A percentile compares a stretch with the other conserved stretches of the same genome.
phyloP scores from a whole-genome alignment of 2,888 invertebrate species.

The Abrostola triplasia region DNA sequence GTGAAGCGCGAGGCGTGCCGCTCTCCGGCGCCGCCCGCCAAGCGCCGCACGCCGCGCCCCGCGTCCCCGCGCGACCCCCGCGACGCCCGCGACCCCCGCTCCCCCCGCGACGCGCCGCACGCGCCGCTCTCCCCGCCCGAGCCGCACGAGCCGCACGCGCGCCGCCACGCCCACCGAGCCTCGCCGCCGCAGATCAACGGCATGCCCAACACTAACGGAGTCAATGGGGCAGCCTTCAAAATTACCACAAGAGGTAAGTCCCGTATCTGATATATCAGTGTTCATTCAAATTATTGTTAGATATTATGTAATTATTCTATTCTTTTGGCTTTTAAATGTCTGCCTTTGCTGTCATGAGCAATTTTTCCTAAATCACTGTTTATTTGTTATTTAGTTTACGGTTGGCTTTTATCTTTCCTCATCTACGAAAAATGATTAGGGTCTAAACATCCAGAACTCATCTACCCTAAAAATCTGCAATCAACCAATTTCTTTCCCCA shows the following conservation, averaged over 20 bases:
- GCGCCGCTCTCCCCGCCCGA: conserved; percentile 45
- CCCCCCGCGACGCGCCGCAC: conserved; percentile 61
- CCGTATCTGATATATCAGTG: too few species aligned
- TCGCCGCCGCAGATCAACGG: conserved; percentile 61
- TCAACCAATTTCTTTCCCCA: conserved; percentile 72
- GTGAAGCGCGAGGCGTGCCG: conserved; percentile 84
- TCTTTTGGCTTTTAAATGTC: too few species aligned
- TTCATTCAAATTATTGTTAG: too few species aligned
- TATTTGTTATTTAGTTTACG: too few species aligned
- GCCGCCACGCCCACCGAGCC: conserved; percentile 50
- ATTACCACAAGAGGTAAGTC: conserved; percentile 93
- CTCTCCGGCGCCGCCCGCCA: conserved; percentile 90
- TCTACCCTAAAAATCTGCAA: too few species aligned
- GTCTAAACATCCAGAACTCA: too few species aligned
- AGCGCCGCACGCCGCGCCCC: conserved; percentile 81
- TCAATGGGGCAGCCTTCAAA: conserved; percentile 93
- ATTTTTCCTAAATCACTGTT: too few species aligned
- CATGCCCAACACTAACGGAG: conserved; percentile 61
- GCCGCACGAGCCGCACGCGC: conserved; percentile 52
- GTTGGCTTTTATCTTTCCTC: too few species aligned
- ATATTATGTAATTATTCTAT: too few species aligned
- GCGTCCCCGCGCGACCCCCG: conserved; percentile 70
- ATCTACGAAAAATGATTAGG: too few species aligned
- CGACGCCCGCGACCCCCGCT: conserved; percentile 62
- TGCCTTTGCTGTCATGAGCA: too few species aligned